phyloP scores from a whole-genome alignment of 2,113 vertebrate species.

The Hoplias malabaricus region DNA sequence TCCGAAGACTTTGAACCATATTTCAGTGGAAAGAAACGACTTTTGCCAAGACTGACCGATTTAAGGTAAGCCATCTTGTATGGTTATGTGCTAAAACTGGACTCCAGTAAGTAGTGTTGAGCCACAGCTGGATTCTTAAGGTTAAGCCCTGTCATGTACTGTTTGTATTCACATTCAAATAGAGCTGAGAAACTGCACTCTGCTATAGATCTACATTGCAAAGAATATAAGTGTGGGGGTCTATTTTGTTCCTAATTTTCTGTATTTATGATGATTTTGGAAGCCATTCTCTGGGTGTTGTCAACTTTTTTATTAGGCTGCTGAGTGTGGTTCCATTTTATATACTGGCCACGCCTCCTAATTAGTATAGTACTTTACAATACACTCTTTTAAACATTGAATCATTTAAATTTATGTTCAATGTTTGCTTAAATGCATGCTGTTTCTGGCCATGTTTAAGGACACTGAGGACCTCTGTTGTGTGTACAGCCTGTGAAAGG shows the following conservation, averaged over 20 bases:
- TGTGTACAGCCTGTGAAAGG: too few species aligned
- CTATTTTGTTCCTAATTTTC: background rate
- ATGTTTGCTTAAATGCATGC: too few species aligned
- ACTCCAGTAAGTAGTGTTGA: background rate
- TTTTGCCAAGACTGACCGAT: constrained; percentile 80
- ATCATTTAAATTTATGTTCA: too few species aligned
- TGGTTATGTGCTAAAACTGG: constrained; percentile 12
- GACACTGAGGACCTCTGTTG: too few species aligned
- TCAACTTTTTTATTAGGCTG: constrained; percentile 32
- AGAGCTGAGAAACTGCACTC: background rate
- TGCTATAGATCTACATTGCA: background rate
- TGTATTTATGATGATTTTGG: background rate
- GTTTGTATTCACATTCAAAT: background rate
- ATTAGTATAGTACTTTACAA: too few species aligned
- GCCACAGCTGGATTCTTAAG: background rate
- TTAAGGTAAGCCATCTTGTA: constrained; percentile 76
- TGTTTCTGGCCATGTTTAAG: too few species aligned
- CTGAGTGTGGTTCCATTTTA: background rate
- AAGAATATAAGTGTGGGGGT: background rate
- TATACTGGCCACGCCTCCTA: too few species aligned
- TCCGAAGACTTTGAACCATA: constrained; percentile 82
- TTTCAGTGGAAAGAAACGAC: constrained; percentile 81
- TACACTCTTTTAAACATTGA: too few species aligned
- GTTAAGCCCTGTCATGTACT: background rate
- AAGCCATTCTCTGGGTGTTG: background rate